phyloP scores from a whole-genome alignment of 2,113 vertebrate species.

The Elaphurus davidianus region DNA sequence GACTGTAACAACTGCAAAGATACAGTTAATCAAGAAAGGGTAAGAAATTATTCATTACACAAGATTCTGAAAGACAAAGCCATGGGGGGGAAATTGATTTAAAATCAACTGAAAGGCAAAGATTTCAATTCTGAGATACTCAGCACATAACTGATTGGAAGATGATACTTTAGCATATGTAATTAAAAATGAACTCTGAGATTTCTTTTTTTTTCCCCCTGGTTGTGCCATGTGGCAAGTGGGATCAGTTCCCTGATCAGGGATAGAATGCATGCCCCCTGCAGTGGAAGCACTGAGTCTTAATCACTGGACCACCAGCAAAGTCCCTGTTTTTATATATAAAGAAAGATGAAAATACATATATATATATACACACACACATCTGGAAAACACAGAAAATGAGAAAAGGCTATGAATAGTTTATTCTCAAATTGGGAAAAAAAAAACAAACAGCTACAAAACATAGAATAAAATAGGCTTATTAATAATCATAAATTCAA shows the following conservation, averaged over 20 bases:
- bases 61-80: background rate
- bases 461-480: background rate
- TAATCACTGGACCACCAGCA: background rate
- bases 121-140: background rate
- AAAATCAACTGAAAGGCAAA: background rate
- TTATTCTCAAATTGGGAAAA: background rate
- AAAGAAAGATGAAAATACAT: background rate
- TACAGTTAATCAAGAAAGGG: background rate
- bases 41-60: background rate
- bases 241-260: background rate
- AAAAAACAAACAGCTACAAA: background rate
- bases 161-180: background rate
- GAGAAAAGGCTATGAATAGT: background rate
- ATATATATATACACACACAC: background rate
- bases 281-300: background rate
- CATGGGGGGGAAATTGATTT: background rate
- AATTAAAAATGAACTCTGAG: background rate
- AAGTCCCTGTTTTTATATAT: background rate
- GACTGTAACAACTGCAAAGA: background rate
- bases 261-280: background rate
- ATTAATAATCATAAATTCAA: background rate
- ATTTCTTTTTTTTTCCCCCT: background rate
- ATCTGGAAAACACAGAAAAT: background rate
- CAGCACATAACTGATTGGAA: background rate
- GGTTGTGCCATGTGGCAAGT: background rate